Conservation (phyloP, 2,113 vertebrate genomes). For the Pyrgilauda ruficollis region DNA sequence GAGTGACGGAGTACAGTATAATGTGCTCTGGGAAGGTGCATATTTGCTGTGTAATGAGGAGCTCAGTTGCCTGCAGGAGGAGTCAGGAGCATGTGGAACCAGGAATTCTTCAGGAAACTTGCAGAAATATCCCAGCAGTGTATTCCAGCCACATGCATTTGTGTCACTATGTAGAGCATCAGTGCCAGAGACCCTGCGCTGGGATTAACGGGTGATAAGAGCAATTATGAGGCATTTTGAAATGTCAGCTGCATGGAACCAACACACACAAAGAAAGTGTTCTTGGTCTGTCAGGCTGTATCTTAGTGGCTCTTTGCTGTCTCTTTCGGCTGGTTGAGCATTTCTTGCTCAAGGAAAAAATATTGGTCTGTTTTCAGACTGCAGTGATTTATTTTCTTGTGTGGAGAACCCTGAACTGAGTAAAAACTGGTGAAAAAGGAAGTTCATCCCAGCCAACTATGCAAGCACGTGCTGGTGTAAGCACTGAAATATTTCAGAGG, state of each 20-base stretch:
- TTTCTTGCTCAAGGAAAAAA: not conserved
- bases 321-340: not conserved
- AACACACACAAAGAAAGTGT: not conserved
- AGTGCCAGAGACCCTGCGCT: not conserved
- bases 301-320: not conserved
- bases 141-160: not conserved
- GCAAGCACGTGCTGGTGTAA: not conserved
- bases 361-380: not conserved
- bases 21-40: not conserved
- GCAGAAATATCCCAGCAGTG: not conserved
- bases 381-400: not conserved
- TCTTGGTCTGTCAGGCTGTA: not conserved
- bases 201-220: not conserved
- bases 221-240: not conserved
- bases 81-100: not conserved
- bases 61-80: slow-evolving; percentile 7
- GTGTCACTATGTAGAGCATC: not conserved
- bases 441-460: not conserved
- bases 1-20: not conserved
- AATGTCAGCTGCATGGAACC: not conserved
- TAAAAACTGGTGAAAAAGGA: not conserved
- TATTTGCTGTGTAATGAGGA: not conserved
- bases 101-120: not conserved
- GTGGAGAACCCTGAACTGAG: accelerated
- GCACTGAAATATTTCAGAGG: slow-evolving; percentile 1